phyloP scores from a whole-genome alignment of 2,113 vertebrate species.

The Ptychochromis oligacanthus region DNA sequence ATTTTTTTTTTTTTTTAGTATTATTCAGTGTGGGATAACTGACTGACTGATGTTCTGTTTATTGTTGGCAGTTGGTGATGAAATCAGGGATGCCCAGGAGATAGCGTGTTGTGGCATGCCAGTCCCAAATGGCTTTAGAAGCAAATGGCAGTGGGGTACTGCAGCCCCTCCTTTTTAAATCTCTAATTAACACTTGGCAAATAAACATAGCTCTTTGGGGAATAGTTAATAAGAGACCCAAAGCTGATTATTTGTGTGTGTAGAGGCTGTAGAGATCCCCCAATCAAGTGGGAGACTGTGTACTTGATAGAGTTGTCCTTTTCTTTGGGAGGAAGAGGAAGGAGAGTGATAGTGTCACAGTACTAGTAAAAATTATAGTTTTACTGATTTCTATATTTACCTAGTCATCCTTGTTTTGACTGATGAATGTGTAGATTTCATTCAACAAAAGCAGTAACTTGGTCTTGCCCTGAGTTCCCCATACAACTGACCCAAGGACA shows the following conservation, averaged over 20 bases:
- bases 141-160: constrained; percentile 59
- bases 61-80: constrained; percentile 39
- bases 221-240: constrained; percentile 67
- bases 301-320: constrained; percentile 12
- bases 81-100: constrained; percentile 45
- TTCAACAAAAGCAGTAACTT: constrained; percentile 6
- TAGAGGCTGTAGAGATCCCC: constrained; percentile 55
- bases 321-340: not conserved
- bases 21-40: not conserved
- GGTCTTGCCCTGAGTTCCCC: not conserved
- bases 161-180: constrained; percentile 61
- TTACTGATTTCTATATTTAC: not conserved
- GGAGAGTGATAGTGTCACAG: not conserved
- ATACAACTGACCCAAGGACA: constrained; percentile 48
- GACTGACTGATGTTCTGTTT: constrained; percentile 26
- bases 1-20: not conserved
- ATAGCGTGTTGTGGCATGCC: constrained; percentile 73
- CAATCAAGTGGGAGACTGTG: constrained; percentile 19
- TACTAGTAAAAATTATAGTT: not conserved
- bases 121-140: constrained; percentile 66
- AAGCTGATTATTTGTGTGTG: constrained; percentile 67
- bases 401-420: not conserved
- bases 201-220: constrained; percentile 71
- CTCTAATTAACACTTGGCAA: constrained; percentile 80
- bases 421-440: not conserved